Evolutionary conservation across 1,140 invertebrate genomes (phyloP), one percentile per base, ranked within the genome.

Genomic region (Amyelois transitella): DNA sequence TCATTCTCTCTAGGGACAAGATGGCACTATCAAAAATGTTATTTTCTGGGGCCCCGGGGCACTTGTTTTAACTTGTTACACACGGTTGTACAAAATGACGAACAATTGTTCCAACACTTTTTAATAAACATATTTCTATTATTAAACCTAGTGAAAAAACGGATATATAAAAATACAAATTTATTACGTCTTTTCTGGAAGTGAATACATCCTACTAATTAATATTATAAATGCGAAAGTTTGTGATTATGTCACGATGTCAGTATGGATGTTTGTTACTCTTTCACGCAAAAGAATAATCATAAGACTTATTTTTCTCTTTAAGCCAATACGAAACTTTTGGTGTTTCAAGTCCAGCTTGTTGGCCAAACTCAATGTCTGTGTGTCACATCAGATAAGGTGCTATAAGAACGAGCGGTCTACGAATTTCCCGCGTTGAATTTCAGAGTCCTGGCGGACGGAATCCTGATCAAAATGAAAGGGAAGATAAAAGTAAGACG

Each of bases 21-120:
- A 61, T 63, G 65, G 58, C 65, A 64, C 65, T 67, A 67, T 67
- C 65, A 67, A 58, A 67, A 67, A 63, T 58, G 58, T 66, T 64
- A 64, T 60, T 64, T 55, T 28, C 21, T 54, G 45, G 55, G 55
- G 44, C 57, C 53, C 43, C 25, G 28, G 12, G 52, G 57, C 55
- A 28, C 14, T 50, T 12, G 14, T 51, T 54, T 57, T 63, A 58
- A 66, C 18, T n/a, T 10, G n/a, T 43, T 18, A 60, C 18, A 55
- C 43, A 28, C 1, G 12, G 17, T 22, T 20, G 59, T 54, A 8
- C 1, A 20, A 19, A 47, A 47, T 10, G n/a, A n/a, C n/a, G n/a
- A n/a, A n/a, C n/a, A n/a, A n/a, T n/a, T n/a, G n/a, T n/a, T n/a
- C n/a, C n/a, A n/a, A n/a, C n/a, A n/a, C n/a, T n/a, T n/a, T n/a